Conservation (phyloP, 1,140 invertebrate species). For the Rhagoletis pomonella region DNA sequence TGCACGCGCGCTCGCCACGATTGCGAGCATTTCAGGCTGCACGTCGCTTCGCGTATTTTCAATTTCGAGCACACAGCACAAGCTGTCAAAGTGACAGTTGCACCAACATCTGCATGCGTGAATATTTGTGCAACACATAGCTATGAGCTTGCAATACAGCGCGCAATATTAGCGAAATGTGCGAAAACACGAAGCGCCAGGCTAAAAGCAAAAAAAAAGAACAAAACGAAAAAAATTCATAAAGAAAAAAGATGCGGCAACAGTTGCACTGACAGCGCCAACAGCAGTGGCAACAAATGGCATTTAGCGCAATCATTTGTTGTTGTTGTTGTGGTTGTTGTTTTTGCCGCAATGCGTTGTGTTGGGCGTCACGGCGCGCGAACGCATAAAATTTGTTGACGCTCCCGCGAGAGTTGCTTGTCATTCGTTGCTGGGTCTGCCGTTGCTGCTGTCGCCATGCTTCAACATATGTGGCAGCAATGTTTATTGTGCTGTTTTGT, state of each 20-base stretch:
- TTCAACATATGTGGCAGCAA: neutral
- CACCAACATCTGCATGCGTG: neutral
- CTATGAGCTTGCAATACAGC: neutral
- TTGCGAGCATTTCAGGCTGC: neutral
- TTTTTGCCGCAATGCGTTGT: neutral
- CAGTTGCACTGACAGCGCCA: neutral
- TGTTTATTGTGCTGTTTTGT: slow-evolving; percentile 1
- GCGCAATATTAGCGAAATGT: too few relatives aligned
- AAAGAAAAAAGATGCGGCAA: neutral
- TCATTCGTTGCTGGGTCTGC: neutral
- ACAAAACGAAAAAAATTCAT: neutral
- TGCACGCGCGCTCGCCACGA: neutral
- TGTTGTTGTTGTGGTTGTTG: slow-evolving; percentile 2
- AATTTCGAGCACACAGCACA: slow-evolving; percentile 3
- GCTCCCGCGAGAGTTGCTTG: neutral
- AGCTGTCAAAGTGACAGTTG: slow-evolving; percentile 11
- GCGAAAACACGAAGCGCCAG: neutral
- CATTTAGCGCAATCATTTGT: neutral
- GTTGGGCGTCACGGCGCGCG: neutral
- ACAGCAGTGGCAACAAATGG: neutral
- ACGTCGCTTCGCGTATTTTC: neutral
- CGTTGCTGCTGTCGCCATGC: neutral
- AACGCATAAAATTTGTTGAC: slow-evolving; percentile 14
- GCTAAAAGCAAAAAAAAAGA: neutral
- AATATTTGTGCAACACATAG: neutral